Evolutionary conservation across 2,797 vertebrate genomes (phyloP).

Genomic region (Pangasius sanitwongsei): DNA sequence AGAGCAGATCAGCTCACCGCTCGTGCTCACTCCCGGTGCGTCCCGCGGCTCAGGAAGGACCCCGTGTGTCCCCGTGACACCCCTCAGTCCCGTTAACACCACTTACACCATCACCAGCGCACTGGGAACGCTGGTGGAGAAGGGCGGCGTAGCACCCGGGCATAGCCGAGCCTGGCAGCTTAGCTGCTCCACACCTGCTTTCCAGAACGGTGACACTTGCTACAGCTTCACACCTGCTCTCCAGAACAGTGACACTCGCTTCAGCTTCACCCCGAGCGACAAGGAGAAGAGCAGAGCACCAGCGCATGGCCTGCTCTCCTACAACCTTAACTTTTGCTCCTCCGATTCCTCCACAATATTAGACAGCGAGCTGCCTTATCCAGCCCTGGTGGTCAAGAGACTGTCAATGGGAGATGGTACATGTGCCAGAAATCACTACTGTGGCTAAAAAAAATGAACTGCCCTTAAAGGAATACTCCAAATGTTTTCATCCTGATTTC

Average conservation of each 20-base stretch:
- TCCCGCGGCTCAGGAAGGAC: constrained; percentile 57
- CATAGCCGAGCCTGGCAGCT: constrained; percentile 44
- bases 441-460: not conserved
- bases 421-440: constrained; percentile 33
- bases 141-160: constrained; percentile 32
- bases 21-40: constrained; percentile 56
- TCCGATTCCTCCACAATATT: constrained; percentile 54
- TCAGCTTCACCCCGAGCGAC: constrained; percentile 57
- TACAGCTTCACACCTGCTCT: constrained; percentile 67
- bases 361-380: constrained; percentile 67
- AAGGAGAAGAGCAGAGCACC: constrained; percentile 38
- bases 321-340: constrained; percentile 71
- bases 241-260: constrained; percentile 60
- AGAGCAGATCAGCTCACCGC: not conserved
- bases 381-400: constrained; percentile 73
- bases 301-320: constrained; percentile 60
- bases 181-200: constrained; percentile 65
- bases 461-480: not conserved
- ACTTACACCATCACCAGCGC: constrained; percentile 71
- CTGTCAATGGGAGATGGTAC: constrained; percentile 74
- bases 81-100: constrained; percentile 61
- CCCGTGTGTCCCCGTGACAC: constrained; percentile 46
- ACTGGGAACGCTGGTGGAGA: constrained; percentile 60
- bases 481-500: not conserved
- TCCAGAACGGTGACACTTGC: constrained; percentile 59